Conservation (phyloP, 2,113 vertebrate species). For the Gnathonemus echidnorhynchus region DNA sequence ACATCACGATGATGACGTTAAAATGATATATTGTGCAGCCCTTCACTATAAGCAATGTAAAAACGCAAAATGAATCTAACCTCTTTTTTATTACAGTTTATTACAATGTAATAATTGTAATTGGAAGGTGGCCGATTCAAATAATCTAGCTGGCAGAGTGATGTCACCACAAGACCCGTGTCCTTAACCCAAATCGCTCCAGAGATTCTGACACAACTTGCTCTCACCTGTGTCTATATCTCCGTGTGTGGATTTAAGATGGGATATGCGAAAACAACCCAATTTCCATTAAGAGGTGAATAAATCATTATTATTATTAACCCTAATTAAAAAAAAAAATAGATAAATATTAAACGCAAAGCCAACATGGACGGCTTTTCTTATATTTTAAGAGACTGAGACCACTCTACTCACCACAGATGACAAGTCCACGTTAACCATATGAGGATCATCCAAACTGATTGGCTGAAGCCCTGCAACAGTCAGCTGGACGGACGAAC, state of each 20-base stretch:
- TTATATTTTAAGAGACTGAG: not conserved
- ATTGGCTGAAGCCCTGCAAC: constrained; percentile 91
- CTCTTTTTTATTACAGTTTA: too few relatives aligned
- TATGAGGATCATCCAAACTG: constrained; percentile 65
- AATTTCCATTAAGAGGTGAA: not conserved
- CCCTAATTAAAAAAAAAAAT: not conserved
- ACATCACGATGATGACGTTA: too few relatives aligned
- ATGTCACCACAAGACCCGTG: not conserved
- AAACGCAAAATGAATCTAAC: too few relatives aligned
- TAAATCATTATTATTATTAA: not conserved
- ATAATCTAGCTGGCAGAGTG: not conserved
- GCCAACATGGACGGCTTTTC: not conserved
- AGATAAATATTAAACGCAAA: not conserved
- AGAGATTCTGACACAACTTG: not conserved
- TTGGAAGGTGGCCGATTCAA: not conserved
- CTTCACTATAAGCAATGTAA: too few relatives aligned
- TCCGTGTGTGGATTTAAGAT: not conserved
- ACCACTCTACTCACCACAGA: constrained; percentile 69
- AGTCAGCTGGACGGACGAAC: constrained; percentile 74
- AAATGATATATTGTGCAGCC: too few relatives aligned
- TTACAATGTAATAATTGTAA: not conserved
- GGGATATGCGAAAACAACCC: not conserved
- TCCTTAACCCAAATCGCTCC: not conserved
- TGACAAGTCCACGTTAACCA: constrained; percentile 89
- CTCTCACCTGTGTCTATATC: not conserved